Conservation (phyloP, 2,113 vertebrate genomes). For the Leptocoma aspasia region DNA sequence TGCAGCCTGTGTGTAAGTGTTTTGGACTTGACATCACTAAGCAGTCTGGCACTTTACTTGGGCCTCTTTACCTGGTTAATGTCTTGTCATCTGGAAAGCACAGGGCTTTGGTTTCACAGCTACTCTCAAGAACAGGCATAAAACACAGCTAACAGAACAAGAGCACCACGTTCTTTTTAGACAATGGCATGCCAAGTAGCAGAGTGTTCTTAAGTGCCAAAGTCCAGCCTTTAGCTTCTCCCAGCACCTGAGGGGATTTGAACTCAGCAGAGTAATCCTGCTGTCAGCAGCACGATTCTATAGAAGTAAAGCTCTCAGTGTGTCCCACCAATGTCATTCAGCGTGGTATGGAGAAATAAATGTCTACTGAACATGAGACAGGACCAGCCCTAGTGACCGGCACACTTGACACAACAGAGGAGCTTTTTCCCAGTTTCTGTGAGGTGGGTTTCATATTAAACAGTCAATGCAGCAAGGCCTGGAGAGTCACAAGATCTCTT, state of each 20-base stretch:
- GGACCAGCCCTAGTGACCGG: neutral
- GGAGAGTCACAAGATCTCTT: rapidly evolving
- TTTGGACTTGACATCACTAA: neutral
- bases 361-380: neutral
- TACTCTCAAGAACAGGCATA: neutral
- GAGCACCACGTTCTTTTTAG: neutral
- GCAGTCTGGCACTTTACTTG: neutral
- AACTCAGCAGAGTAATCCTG: neutral
- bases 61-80: neutral
- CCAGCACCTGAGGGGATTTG: neutral
- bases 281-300: neutral
- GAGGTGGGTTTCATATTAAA: neutral
- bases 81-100: neutral
- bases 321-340: neutral
- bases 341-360: rapidly evolving
- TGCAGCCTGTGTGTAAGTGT: neutral
- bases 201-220: neutral
- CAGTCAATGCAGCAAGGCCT: neutral
- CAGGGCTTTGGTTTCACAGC: neutral
- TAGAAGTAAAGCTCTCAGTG: neutral
- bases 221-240: neutral
- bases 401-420: too few species aligned
- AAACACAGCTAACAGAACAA: neutral
- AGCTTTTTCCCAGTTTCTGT: neutral
- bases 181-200: neutral